Conservation (phyloP, 2,888 invertebrate species). For the Muscina levida region DNA sequence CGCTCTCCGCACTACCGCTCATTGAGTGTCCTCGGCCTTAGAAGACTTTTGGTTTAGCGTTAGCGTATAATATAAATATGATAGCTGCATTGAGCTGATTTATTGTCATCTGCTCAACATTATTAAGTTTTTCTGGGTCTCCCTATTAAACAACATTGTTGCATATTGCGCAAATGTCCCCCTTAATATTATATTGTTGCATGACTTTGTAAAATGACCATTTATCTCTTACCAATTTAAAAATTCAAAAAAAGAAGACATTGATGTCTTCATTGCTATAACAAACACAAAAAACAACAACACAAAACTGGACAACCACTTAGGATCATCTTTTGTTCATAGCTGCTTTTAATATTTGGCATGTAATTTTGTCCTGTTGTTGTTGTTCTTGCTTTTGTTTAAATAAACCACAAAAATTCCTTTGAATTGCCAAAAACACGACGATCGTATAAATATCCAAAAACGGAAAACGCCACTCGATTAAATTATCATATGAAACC, state of each 20-base stretch:
- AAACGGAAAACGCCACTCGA: not conserved
- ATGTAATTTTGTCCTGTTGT: slow-evolving; percentile 55
- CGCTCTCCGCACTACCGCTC: no score
- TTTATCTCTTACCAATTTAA: not conserved
- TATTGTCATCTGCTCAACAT: no score
- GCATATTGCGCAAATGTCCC: no score
- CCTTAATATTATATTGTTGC: no score
- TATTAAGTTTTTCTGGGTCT: no score
- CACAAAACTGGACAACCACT: no score
- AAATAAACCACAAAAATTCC: slow-evolving; percentile 61
- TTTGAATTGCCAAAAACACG: slow-evolving; percentile 5
- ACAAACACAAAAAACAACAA: no score
- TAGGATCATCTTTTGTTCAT: slow-evolving; percentile 7
- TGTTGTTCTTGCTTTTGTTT: slow-evolving; percentile 63
- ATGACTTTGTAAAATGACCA: not conserved
- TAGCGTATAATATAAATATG: no score
- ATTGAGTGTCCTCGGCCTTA: no score
- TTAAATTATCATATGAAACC: slow-evolving; percentile 1
- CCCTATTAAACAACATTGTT: no score
- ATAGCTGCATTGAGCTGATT: no score
- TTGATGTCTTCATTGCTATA: slow-evolving; percentile 50
- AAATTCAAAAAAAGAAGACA: slow-evolving; percentile 33
- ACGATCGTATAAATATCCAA: slow-evolving; percentile 31
- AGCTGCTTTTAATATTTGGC: slow-evolving; percentile 10
- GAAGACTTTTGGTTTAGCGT: no score